These are phyloP conservation scores for Zaprionus vittiger DNA, from an alignment of 1,140 invertebrate genomes.

Conservation along the genomic window DNA sequence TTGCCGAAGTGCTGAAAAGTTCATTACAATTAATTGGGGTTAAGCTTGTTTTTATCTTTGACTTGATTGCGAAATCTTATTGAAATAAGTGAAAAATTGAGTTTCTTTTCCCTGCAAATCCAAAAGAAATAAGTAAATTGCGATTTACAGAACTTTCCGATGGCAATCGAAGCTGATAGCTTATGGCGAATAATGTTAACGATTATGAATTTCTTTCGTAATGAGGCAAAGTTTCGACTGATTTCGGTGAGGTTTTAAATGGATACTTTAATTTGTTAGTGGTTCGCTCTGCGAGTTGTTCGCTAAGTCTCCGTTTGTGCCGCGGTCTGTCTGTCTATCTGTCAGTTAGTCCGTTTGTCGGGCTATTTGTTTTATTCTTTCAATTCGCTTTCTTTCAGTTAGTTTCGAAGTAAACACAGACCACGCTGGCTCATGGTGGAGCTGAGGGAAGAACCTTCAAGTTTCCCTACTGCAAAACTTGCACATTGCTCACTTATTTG, in stretches of 20 bases:
- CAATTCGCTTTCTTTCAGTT: conserved; percentile 54
- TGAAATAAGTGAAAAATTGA: conserved; percentile 8
- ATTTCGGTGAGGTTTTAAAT: conserved; percentile 2
- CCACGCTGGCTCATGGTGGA: conserved; percentile 30
- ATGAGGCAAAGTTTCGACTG: conserved; percentile 43
- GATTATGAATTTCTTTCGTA: conserved; percentile 45
- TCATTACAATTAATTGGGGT: conserved; percentile 4
- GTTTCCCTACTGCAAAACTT: conserved; percentile 29
- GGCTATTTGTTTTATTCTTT: conserved; percentile 64
- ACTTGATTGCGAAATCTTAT: background rate
- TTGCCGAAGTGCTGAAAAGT: conserved; percentile 6
- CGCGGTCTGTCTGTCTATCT: background rate
- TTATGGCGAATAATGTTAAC: conserved; percentile 1
- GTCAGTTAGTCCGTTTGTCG: conserved; percentile 12
- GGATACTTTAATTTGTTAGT: conserved; percentile 36
- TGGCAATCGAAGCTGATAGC: background rate
- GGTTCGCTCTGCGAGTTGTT: conserved; percentile 9
- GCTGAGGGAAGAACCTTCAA: conserved; percentile 33
- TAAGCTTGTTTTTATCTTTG: conserved; percentile 12
- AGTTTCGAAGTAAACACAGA: conserved; percentile 64
- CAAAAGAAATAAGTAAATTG: background rate
- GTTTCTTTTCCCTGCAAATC: background rate
- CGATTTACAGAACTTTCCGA: background rate
- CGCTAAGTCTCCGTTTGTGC: conserved; percentile 21
- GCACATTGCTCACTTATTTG: conserved; percentile 58